These are phyloP conservation scores for Sprattus sprattus DNA, from an alignment of 2,113 vertebrate species.

Conservation along the genomic window DNA sequence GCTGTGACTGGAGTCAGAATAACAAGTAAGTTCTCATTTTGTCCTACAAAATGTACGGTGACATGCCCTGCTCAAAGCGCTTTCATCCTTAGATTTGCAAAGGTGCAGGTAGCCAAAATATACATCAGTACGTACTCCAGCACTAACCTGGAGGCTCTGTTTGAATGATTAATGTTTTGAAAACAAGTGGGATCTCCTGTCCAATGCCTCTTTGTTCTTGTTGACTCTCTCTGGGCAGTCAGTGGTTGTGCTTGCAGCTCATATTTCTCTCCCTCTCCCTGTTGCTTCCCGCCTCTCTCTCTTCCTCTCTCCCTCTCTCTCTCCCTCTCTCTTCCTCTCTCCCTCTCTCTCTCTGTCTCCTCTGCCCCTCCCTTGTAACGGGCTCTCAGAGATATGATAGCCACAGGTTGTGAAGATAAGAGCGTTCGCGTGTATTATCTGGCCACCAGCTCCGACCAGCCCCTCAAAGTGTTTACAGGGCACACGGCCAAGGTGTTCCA, in stretches of 20 bases:
- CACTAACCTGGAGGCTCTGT: neutral
- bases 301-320: neutral
- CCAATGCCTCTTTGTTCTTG: neutral
- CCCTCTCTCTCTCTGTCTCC: neutral
- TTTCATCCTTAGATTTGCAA: neutral
- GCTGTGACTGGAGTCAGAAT: constrained; percentile 98
- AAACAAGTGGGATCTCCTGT: neutral
- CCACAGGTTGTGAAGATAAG: constrained; percentile 96
- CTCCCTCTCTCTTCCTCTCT: neutral
- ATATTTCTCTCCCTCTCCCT: neutral
- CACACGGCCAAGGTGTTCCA: constrained; percentile 96
- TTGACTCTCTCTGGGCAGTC: neutral
- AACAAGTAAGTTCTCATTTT: constrained; percentile 83
- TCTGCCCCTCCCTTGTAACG: neutral
- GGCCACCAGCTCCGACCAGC: constrained; percentile 94
- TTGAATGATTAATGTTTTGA: neutral
- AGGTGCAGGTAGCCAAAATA: neutral
- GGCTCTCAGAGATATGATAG: constrained; percentile 91
- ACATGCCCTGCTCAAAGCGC: neutral
- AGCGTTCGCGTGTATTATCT: constrained; percentile 95
- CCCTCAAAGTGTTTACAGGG: constrained; percentile 90
- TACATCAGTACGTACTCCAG: neutral
- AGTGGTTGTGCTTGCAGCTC: neutral
- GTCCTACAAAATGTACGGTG: neutral
- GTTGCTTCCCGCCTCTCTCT: neutral